These are phyloP conservation scores for Drosophila atroscutellata DNA, from an alignment of 2,888 invertebrate species.

Conservation along the genomic window DNA sequence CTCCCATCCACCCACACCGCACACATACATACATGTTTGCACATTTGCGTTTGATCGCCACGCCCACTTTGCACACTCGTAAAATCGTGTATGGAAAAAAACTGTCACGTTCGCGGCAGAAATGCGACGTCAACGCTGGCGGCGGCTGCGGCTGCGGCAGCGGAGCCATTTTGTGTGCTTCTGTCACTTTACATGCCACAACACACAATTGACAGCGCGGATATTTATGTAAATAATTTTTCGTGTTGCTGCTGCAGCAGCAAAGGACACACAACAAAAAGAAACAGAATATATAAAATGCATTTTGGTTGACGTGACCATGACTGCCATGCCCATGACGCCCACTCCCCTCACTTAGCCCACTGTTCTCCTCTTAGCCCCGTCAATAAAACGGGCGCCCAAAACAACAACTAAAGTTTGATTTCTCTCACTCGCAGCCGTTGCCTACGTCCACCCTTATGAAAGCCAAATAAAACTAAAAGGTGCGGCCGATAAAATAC, in stretches of 20 bases:
- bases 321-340: constrained; percentile 17
- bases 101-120: constrained; percentile 66
- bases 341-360: neutral
- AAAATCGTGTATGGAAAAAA: constrained; percentile 42
- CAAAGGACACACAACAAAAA: constrained; percentile 48
- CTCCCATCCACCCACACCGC: constrained; percentile 22
- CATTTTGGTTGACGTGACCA: constrained; percentile 77
- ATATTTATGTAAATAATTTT: constrained; percentile 78
- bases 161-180: constrained; percentile 78
- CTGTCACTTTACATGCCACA: constrained; percentile 80
- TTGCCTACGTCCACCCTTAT: neutral
- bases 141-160: constrained; percentile 23
- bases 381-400: constrained; percentile 26
- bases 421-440: constrained; percentile 40
- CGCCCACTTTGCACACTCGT: constrained; percentile 67
- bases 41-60: constrained; percentile 76
- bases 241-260: constrained; percentile 65
- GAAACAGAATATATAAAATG: constrained; percentile 58
- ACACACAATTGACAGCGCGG: constrained; percentile 79
- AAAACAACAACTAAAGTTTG: constrained; percentile 27
- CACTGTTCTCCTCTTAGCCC: neutral
- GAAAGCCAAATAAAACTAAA: neutral
- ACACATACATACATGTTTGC: constrained; percentile 32
- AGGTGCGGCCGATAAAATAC: constrained; percentile 51
- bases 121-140: constrained; percentile 18